These are phyloP conservation scores for Coelopa pilipes DNA, from an alignment of 2,888 invertebrate genomes.

Conservation along the genomic window DNA sequence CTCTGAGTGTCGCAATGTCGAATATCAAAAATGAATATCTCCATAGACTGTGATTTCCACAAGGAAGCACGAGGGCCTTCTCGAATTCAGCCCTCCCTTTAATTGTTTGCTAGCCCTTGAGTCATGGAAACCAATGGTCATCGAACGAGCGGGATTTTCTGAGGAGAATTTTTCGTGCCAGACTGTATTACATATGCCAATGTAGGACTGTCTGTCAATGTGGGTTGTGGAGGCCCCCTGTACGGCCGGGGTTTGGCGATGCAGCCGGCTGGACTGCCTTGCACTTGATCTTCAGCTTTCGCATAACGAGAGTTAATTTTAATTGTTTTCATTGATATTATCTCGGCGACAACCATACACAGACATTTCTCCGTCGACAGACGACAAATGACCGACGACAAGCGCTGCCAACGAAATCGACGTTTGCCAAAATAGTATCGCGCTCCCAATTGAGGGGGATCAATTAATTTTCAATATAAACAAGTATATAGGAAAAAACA, in stretches of 20 bases:
- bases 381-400: neutral
- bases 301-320: neutral
- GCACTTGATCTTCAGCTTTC: conserved; percentile 26
- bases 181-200: too few relatives aligned
- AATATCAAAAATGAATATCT: too few relatives aligned
- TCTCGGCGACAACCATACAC: neutral
- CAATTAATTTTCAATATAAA: conserved; percentile 29
- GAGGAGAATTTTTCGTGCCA: too few relatives aligned
- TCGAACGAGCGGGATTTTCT: too few relatives aligned
- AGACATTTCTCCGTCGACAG: neutral
- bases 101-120: too few relatives aligned
- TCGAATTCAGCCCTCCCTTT: too few relatives aligned
- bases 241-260: neutral
- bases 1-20: too few relatives aligned
- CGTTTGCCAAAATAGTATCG: neutral
- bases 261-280: conserved; percentile 1
- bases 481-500: neutral
- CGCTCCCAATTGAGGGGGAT: conserved; percentile 12
- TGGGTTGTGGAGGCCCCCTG: too few relatives aligned
- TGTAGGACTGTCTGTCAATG: too few relatives aligned
- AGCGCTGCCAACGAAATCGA: neutral
- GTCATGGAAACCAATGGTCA: too few relatives aligned
- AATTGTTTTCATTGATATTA: conserved; percentile 20
- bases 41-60: too few relatives aligned
- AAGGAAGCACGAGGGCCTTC: too few relatives aligned